These are phyloP conservation scores for Melipona beecheii DNA, from an alignment of 2,888 invertebrate species.

Conservation along the genomic window DNA sequence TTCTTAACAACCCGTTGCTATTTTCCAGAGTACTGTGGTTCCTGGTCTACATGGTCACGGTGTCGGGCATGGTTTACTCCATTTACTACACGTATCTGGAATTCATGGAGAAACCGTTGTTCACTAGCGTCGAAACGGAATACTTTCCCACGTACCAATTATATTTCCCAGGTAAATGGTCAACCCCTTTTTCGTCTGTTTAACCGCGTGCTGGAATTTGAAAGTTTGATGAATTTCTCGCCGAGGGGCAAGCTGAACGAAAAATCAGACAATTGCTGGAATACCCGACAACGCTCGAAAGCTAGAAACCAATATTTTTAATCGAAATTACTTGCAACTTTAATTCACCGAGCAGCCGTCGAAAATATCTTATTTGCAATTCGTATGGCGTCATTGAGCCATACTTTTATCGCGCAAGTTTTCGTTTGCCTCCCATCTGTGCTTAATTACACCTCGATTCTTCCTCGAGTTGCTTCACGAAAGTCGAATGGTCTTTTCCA, in stretches of 20 bases:
- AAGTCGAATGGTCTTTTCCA: constrained; percentile 53
- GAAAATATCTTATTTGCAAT: background rate
- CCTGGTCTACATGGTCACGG: constrained; percentile 39
- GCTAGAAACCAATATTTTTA: too few species aligned
- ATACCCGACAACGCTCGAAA: background rate
- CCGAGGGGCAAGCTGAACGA: background rate
- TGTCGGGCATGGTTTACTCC: constrained; percentile 33
- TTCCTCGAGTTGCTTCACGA: background rate
- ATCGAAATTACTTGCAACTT: background rate
- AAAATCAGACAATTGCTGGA: background rate
- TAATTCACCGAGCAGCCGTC: background rate
- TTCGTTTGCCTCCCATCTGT: too few species aligned
- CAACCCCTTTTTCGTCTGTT: too few species aligned
- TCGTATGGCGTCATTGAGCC: background rate
- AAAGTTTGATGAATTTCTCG: background rate
- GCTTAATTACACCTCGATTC: background rate
- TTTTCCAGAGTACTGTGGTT: constrained; percentile 39
- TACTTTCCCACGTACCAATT: constrained; percentile 12
- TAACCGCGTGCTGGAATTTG: too few species aligned
- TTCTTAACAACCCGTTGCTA: too few species aligned
- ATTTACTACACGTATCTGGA: constrained; percentile 13
- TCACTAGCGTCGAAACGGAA: constrained; percentile 29
- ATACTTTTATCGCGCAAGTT: background rate
- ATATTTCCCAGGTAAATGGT: constrained; percentile 42
- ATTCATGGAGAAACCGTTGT: constrained; percentile 30